Conservation (phyloP, 2,113 vertebrate genomes). For the Thermophis baileyi region DNA sequence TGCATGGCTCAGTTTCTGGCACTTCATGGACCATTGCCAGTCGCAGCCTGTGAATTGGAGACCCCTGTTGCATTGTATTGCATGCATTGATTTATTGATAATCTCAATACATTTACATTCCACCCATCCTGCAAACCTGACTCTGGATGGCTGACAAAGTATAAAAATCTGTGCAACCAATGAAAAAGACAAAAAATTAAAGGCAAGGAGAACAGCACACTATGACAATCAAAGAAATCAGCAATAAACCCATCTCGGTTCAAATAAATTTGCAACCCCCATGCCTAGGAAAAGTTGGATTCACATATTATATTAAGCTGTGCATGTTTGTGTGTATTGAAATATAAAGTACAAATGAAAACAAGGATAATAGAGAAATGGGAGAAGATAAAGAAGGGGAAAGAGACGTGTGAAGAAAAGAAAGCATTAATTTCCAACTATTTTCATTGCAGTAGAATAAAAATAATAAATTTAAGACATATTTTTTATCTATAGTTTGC, state of each 20-base stretch:
- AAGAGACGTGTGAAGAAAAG: background rate
- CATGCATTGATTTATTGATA: background rate
- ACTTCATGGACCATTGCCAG: background rate
- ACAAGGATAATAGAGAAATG: background rate
- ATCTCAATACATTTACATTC: background rate
- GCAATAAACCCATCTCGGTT: background rate
- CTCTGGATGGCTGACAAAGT: background rate
- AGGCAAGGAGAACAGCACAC: background rate
- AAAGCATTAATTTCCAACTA: background rate
- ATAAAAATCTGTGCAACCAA: background rate
- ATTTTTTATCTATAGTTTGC: background rate
- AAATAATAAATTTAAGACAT: background rate
- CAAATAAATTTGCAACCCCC: background rate
- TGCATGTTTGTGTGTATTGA: background rate
- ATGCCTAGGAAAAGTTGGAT: background rate
- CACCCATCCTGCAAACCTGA: background rate
- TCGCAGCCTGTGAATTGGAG: background rate
- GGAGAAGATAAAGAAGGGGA: background rate
- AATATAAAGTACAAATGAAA: background rate
- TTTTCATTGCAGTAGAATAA: background rate
- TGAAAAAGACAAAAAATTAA: background rate
- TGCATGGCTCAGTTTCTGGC: background rate
- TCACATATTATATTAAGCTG: background rate
- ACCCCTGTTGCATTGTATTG: background rate
- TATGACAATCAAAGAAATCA: background rate